Conservation (phyloP, 2,113 vertebrate species). For the Grammomys surdaster region DNA sequence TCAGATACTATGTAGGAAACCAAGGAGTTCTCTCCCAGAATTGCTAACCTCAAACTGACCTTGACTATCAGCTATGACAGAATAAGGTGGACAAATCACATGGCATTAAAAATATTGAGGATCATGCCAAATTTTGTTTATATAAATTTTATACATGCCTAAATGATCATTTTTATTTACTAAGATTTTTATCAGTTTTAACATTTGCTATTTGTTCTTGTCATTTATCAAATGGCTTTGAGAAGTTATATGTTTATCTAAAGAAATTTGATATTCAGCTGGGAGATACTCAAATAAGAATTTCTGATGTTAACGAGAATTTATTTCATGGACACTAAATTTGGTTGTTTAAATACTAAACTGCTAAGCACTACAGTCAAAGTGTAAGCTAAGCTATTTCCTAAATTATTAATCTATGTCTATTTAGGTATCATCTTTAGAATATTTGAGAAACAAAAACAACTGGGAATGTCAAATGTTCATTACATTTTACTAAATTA, state of each 20-base stretch:
- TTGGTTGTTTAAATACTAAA: background rate
- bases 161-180: slow-evolving; percentile 31
- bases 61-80: background rate
- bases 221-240: background rate
- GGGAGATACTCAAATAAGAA: background rate
- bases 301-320: slow-evolving; percentile 43
- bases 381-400: slow-evolving; percentile 35
- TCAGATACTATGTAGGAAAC: background rate
- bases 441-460: slow-evolving; percentile 47
- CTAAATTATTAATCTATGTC: slow-evolving; percentile 47
- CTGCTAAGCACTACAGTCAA: background rate
- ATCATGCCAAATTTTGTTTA: background rate
- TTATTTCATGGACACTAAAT: slow-evolving; percentile 7
- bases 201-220: slow-evolving; percentile 7
- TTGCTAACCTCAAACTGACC: background rate
- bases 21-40: background rate
- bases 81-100: background rate
- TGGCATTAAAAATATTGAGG: slow-evolving; percentile 1
- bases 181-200: slow-evolving; percentile 44
- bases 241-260: slow-evolving; percentile 1
- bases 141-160: slow-evolving; percentile 1
- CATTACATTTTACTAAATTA: slow-evolving; percentile 52
- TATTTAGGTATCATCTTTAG: background rate
- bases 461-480: background rate
- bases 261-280: slow-evolving; percentile 21